Conservation (phyloP, 2,888 invertebrate genomes). For the Tinea pellionella region DNA sequence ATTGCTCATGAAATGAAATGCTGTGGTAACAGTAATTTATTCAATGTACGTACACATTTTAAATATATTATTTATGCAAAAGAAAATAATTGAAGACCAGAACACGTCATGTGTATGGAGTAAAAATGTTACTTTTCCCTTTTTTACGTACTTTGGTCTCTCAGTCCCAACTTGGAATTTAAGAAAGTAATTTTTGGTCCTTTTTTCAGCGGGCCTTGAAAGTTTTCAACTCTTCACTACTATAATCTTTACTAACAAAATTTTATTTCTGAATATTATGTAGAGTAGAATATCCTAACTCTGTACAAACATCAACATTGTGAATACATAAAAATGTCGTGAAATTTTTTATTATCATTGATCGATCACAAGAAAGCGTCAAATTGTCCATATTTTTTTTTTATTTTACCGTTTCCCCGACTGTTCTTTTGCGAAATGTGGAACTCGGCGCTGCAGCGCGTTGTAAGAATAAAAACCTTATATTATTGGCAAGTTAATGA, state of each 20-base stretch:
- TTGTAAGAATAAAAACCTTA: not conserved
- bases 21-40: constrained; percentile 8
- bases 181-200: too few relatives aligned
- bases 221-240: too few relatives aligned
- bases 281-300: not conserved
- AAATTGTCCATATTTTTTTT: constrained; percentile 9
- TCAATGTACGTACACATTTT: not conserved
- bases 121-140: too few relatives aligned
- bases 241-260: too few relatives aligned
- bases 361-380: constrained; percentile 13
- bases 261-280: too few relatives aligned
- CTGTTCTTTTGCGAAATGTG: not conserved
- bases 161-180: too few relatives aligned
- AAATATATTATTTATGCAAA: not conserved
- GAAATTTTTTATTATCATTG: constrained; percentile 11
- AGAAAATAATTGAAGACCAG: too few relatives aligned
- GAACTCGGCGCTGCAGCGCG: not conserved
- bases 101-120: too few relatives aligned
- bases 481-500: too few relatives aligned
- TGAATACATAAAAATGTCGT: constrained; percentile 11
- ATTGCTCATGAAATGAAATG: constrained; percentile 5
- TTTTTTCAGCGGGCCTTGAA: too few relatives aligned
- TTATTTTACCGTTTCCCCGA: constrained; percentile 6
- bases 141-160: too few relatives aligned
- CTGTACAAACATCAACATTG: constrained; percentile 4